Evolutionary conservation across 2,113 vertebrate species (phyloP).

Genomic region (Cardinalis cardinalis): DNA sequence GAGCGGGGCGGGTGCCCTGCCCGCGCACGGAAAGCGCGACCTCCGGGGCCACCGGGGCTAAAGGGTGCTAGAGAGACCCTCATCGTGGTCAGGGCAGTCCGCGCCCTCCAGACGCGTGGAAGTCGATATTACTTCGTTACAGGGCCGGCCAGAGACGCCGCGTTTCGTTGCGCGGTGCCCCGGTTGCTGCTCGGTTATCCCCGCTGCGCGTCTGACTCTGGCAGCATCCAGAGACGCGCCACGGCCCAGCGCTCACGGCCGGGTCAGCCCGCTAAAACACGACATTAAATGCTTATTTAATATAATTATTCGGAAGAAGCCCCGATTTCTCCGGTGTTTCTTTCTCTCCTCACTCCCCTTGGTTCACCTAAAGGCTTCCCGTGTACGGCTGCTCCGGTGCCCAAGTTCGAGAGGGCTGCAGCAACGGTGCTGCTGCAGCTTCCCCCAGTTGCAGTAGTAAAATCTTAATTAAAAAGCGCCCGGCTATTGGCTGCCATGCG

Average conservation of each 20-base stretch:
- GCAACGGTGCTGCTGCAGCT: neutral
- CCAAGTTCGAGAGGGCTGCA: neutral
- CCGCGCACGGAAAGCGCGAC: too few relatives aligned
- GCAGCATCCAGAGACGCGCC: neutral
- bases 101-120: neutral
- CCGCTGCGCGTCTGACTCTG: accelerated
- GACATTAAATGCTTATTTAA: neutral
- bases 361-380: neutral
- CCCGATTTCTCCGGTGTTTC: neutral
- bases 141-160: neutral
- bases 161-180: neutral
- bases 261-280: neutral
- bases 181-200: neutral
- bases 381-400: neutral
- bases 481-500: neutral
- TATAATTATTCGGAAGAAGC: neutral
- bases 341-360: neutral
- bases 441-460: neutral
- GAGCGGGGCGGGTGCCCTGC: neutral
- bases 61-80: accelerated
- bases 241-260: neutral
- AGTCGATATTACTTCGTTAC: neutral
- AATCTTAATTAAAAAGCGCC: constrained; percentile 48
- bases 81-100: neutral
- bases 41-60: neutral